These are phyloP conservation scores for Heloderma charlesbogerti DNA, from an alignment of 2,113 vertebrate genomes.

Conservation along the genomic window DNA sequence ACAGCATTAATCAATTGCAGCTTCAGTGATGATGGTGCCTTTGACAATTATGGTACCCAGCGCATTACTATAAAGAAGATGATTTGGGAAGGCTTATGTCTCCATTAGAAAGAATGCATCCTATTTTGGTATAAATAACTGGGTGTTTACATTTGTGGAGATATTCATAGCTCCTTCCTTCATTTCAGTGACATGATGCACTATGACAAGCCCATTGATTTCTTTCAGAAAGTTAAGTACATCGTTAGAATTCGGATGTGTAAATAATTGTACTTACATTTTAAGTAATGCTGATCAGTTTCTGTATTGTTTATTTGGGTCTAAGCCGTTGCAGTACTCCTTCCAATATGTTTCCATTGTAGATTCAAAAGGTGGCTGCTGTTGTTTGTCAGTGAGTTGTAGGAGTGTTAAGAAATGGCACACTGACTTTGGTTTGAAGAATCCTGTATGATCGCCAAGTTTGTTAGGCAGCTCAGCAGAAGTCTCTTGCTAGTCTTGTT, in stretches of 20 bases:
- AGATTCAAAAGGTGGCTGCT: conserved; percentile 9
- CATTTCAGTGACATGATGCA: conserved; percentile 12
- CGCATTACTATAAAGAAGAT: conserved; percentile 19
- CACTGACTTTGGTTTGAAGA: conserved; percentile 4
- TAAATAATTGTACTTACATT: background rate
- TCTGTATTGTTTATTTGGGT: background rate
- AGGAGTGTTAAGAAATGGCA: conserved; percentile 15
- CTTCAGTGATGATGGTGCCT: conserved; percentile 34
- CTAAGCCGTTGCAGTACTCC: background rate
- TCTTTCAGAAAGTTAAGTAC: conserved; percentile 22
- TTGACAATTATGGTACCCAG: conserved; percentile 7
- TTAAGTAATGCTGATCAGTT: background rate
- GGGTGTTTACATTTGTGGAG: conserved; percentile 22
- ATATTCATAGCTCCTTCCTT: background rate
- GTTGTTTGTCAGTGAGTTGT: background rate
- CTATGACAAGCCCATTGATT: conserved; percentile 19
- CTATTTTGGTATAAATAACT: background rate
- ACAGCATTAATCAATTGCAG: conserved; percentile 27
- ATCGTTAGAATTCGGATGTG: background rate
- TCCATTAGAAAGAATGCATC: conserved; percentile 3
- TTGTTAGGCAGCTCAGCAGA: background rate
- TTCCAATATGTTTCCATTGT: background rate
- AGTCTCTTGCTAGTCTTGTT: background rate
- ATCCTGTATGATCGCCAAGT: background rate
- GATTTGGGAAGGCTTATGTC: conserved; percentile 25